These are phyloP conservation scores for Limnephilus rhombicus DNA, from an alignment of 2,888 invertebrate genomes.

Conservation along the genomic window DNA sequence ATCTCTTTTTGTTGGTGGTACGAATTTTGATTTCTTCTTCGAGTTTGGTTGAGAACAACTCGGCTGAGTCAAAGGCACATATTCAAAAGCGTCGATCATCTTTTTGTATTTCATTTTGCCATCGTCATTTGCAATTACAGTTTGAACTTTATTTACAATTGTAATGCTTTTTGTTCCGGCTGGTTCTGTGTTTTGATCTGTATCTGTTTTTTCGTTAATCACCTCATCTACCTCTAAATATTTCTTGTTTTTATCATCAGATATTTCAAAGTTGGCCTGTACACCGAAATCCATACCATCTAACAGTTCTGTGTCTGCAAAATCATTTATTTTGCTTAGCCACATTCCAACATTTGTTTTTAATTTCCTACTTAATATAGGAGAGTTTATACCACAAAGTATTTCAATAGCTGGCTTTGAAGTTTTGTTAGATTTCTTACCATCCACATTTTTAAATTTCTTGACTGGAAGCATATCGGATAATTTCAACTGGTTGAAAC, in stretches of 20 bases:
- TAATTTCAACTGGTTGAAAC: conserved; percentile 42
- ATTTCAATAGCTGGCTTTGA: conserved; percentile 40
- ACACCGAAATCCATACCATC: neutral
- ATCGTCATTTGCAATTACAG: conserved; percentile 37
- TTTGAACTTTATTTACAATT: conserved; percentile 25
- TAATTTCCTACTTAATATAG: conserved; percentile 66
- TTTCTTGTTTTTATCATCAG: neutral
- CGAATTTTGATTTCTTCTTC: conserved; percentile 70
- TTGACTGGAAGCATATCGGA: conserved; percentile 53
- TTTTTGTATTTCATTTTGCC: conserved; percentile 57
- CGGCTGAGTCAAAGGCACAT: neutral
- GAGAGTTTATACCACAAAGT: conserved; percentile 17
- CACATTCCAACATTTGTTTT: conserved; percentile 61
- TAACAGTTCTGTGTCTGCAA: conserved; percentile 40
- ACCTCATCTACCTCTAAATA: neutral
- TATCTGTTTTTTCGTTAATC: neutral
- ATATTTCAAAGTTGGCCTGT: neutral
- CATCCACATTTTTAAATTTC: conserved; percentile 67
- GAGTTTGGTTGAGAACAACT: neutral
- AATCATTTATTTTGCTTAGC: conserved; percentile 34
- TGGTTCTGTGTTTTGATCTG: neutral
- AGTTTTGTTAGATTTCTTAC: conserved; percentile 14
- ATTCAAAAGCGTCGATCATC: neutral
- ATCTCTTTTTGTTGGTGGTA: conserved; percentile 72
- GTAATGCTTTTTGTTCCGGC: neutral